A percentile compares a stretch with the other conserved stretches of the same genome.
phyloP scores from a whole-genome alignment of 2,888 invertebrate genomes.

The Lottia gigantea region DNA sequence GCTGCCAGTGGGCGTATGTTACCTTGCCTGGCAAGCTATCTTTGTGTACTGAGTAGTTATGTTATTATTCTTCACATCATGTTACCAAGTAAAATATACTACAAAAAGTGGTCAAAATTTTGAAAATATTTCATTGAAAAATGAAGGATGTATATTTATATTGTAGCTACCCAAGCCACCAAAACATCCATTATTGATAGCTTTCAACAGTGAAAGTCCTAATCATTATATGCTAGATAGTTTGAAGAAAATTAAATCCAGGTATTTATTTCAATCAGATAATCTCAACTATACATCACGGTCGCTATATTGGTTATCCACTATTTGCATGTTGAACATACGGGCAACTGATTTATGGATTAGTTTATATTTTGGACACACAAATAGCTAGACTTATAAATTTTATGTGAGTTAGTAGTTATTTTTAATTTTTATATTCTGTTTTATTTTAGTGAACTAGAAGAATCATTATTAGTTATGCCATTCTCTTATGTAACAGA shows the following conservation, averaged over 20 bases:
- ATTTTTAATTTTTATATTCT: too few relatives aligned
- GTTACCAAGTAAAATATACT: not conserved
- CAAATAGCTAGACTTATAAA: constrained; percentile 10
- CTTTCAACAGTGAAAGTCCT: constrained; percentile 77
- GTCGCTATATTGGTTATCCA: not conserved
- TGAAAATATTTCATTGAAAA: not conserved
- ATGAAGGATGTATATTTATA: constrained; percentile 3
- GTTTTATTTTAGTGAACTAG: constrained; percentile 80
- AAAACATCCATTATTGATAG: constrained; percentile 84
- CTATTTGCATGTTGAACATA: too few relatives aligned
- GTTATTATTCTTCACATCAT: too few relatives aligned
- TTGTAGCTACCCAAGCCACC: constrained; percentile 70
- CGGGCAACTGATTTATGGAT: too few relatives aligned
- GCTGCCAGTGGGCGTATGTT: too few relatives aligned
- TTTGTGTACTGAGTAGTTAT: too few relatives aligned
- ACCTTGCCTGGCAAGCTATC: too few relatives aligned
- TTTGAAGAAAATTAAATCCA: constrained; percentile 82
- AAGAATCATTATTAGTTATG: constrained; percentile 86
- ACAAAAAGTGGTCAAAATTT: not conserved
- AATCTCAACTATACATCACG: not conserved
- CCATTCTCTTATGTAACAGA: constrained; percentile 86
- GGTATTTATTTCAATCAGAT: constrained; percentile 71
- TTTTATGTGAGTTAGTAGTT: too few relatives aligned
- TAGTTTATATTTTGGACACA: not conserved
- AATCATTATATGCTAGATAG: constrained; percentile 86